These are phyloP conservation scores for Drosophila albomicans DNA, from an alignment of 1,140 invertebrate species.

Conservation along the genomic window DNA sequence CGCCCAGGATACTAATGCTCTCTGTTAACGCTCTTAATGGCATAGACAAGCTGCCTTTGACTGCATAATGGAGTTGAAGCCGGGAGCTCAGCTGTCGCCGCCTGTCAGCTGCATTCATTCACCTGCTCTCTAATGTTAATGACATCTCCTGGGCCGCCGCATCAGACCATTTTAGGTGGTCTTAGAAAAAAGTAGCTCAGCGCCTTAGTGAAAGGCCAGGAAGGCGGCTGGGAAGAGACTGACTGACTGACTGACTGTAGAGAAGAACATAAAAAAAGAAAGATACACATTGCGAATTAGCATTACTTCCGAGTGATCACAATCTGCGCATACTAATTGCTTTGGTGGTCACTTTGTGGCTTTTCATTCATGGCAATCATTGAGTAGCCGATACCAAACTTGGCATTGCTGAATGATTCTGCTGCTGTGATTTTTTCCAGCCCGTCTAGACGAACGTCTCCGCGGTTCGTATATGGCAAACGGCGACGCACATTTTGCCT, in stretches of 20 bases:
- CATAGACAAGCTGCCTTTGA: conserved; percentile 69
- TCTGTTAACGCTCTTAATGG: conserved; percentile 77
- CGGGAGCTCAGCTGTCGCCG: conserved; percentile 15
- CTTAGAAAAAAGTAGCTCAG: conserved; percentile 63
- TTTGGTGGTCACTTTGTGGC: conserved; percentile 34
- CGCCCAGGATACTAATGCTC: conserved; percentile 73
- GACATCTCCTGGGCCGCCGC: conserved; percentile 76
- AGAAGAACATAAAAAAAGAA: conserved; percentile 1
- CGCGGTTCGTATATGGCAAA: conserved; percentile 68
- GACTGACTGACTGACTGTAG: neutral
- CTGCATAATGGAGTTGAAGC: conserved; percentile 74
- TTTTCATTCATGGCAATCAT: conserved; percentile 81
- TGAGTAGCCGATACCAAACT: conserved; percentile 73
- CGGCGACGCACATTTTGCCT: conserved; percentile 53
- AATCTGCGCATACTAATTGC: conserved; percentile 84
- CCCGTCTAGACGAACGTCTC: conserved; percentile 69
- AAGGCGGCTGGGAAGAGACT: neutral
- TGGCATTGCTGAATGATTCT: conserved; percentile 79
- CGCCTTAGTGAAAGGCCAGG: conserved; percentile 43
- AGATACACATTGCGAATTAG: conserved; percentile 59
- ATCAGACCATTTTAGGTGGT: conserved; percentile 63
- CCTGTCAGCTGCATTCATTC: conserved; percentile 80
- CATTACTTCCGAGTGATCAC: conserved; percentile 84
- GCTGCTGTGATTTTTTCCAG: conserved; percentile 76
- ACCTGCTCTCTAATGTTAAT: conserved; percentile 75